Percentiles rank a stretch among this genome's conserved stretches.
Conservation (phyloP, 2,888 invertebrate genomes). For the Synergus umbraculus region DNA sequence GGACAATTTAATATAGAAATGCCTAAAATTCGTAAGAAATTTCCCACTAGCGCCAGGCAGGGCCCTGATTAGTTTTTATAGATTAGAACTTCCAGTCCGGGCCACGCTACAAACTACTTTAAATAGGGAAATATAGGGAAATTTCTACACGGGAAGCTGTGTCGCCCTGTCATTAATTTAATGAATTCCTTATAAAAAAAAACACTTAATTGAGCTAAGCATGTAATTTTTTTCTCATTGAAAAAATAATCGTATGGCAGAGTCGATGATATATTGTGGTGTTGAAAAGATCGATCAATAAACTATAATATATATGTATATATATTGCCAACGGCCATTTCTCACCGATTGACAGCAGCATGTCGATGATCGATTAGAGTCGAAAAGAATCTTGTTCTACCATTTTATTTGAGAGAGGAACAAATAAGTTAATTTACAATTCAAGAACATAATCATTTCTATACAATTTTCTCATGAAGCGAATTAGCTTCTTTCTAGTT, state of each 20-base stretch:
- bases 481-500: background rate
- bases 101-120: too few species aligned
- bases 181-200: too few species aligned
- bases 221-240: too few species aligned
- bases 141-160: too few species aligned
- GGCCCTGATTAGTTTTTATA: too few species aligned
- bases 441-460: conserved; percentile 3
- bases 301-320: background rate
- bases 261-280: background rate
- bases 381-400: conserved; percentile 15
- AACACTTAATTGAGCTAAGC: too few species aligned
- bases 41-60: too few species aligned
- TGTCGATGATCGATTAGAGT: conserved; percentile 10
- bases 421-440: background rate
- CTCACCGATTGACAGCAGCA: background rate
- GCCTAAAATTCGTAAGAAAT: too few species aligned
- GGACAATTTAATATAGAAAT: too few species aligned
- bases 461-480: background rate
- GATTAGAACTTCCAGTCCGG: too few species aligned
- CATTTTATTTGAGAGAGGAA: background rate
- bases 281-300: background rate
- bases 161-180: too few species aligned
- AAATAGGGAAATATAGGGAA: too few species aligned
- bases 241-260: background rate
- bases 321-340: background rate